Conservation (phyloP, 2,888 invertebrate genomes). For the Hipparchia semele region DNA sequence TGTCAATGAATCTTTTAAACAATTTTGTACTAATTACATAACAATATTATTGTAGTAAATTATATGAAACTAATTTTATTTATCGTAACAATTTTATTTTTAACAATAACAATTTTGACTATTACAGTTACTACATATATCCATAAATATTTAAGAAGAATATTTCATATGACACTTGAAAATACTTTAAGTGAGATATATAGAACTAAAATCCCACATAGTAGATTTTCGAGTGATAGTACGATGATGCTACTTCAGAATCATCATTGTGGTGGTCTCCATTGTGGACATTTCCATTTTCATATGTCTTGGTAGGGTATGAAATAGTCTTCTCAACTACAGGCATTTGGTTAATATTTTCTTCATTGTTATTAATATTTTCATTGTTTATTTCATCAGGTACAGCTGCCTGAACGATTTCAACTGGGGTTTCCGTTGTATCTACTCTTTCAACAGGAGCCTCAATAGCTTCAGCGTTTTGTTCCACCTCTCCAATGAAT, state of each 20-base stretch:
- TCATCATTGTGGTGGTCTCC: conserved; percentile 49
- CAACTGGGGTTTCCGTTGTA: conserved; percentile 42
- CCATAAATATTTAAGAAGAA: conserved; percentile 17
- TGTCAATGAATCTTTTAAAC: too few species aligned
- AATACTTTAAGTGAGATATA: neutral
- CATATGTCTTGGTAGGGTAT: conserved; percentile 18
- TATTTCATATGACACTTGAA: conserved; percentile 9
- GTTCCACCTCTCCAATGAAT: conserved; percentile 17
- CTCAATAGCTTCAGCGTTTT: conserved; percentile 24
- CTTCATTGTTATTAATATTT: conserved; percentile 35
- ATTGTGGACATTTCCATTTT: conserved; percentile 25
- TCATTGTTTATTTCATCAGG: conserved; percentile 47
- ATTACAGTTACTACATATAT: conserved; percentile 13
- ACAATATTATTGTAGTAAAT: neutral
- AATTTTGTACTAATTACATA: too few species aligned
- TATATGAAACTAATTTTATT: neutral
- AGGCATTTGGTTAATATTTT: conserved; percentile 38
- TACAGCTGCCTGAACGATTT: conserved; percentile 51
- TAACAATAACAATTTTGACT: conserved; percentile 19
- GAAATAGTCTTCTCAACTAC: conserved; percentile 23
- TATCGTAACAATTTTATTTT: conserved; percentile 20
- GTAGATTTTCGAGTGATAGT: conserved; percentile 67
- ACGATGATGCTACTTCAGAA: conserved; percentile 73
- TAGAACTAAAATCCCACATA: conserved; percentile 57
- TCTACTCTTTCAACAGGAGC: conserved; percentile 47